Base-by-base conservation (phyloP, 2,113 vertebrate genomes). In the Daubentonia madagascariensis region DNA sequence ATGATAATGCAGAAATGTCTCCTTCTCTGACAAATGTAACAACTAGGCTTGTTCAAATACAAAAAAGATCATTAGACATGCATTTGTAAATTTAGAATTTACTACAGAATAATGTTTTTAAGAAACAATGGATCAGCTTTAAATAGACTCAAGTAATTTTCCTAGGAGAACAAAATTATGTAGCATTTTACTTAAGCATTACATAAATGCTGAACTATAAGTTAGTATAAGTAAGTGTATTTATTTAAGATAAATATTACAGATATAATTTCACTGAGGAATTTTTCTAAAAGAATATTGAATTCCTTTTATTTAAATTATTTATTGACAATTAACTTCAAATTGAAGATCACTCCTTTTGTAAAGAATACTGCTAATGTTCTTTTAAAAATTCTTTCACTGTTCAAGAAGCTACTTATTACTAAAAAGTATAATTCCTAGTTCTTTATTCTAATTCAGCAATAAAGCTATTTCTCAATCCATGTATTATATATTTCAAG, bases 1-100 rank as follows among this genome's bases (percentile, higher is more conserved):
- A 99, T 99, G 99, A 97, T 95, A 98, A 99, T 99, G 98, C 96
- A 98, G 97, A 98, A 97, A 99, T 97, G 97, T 98, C 95, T 98
- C 98, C 97, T 98, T 98, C 97, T 98, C 97, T 98, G 97, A 98
- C 96, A 98, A 20, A 94, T 43, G 45, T 96, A 96, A 80, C 13
- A 98, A 86, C 95, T 96, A 98, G 85, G 50, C 89, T 97, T 96
- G 23, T 98, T 98, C 90, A 85, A 96, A 93, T 97, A 84, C 68
- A 96, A 70, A 52, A 87, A 97, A 98, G 78, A 92, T 97, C 61
- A 96, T 93, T 98, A 97, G 30, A 89, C 97, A 98, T 96, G 92
- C 96, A 97, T 43, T 94, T 97, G 68, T 96, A 97, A 98, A 97
- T 83, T 88, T 97, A 70, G 96, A 97, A 96, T 97, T 96, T 97